Percentiles rank a stretch among this genome's conserved stretches.
phyloP scores from a whole-genome alignment of 1,140 invertebrate genomes.

The Drosophila nikananu region DNA sequence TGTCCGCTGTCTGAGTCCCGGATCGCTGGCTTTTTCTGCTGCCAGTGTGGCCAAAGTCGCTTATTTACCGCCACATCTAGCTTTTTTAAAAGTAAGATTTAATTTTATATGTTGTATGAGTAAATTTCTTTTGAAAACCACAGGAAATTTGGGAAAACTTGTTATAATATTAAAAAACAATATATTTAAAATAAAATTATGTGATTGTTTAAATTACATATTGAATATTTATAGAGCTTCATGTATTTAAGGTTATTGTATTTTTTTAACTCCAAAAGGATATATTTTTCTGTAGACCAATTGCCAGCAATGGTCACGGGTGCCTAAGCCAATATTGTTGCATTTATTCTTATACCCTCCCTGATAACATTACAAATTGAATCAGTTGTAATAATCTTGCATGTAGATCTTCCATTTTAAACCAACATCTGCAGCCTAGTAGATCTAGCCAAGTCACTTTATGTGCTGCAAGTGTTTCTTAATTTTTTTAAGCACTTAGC shows the following conservation, averaged over 20 bases:
- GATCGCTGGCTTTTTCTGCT: slow-evolving; percentile 17
- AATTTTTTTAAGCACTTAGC: too few relatives aligned
- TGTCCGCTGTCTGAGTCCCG: slow-evolving; percentile 16
- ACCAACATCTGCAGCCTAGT: background rate
- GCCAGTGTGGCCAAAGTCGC: slow-evolving; percentile 9
- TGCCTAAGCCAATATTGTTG: background rate
- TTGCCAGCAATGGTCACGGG: background rate
- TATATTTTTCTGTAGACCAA: background rate
- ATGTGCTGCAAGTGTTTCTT: too few relatives aligned
- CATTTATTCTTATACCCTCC: background rate
- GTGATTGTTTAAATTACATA: background rate
- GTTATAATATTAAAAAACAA: too few relatives aligned
- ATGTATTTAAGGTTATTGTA: background rate
- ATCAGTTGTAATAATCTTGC: too few relatives aligned
- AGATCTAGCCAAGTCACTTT: background rate
- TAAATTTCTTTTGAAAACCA: background rate
- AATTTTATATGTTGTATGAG: too few relatives aligned
- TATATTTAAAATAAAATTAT: background rate
- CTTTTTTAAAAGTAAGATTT: too few relatives aligned
- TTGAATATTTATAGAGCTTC: background rate
- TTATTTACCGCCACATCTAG: background rate
- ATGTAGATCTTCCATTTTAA: too few relatives aligned
- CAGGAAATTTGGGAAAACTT: too few relatives aligned
- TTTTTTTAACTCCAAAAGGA: background rate
- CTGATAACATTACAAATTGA: too few relatives aligned